Conservation (phyloP, 2,797 vertebrate genomes). For the Hozukius guyotensis region DNA sequence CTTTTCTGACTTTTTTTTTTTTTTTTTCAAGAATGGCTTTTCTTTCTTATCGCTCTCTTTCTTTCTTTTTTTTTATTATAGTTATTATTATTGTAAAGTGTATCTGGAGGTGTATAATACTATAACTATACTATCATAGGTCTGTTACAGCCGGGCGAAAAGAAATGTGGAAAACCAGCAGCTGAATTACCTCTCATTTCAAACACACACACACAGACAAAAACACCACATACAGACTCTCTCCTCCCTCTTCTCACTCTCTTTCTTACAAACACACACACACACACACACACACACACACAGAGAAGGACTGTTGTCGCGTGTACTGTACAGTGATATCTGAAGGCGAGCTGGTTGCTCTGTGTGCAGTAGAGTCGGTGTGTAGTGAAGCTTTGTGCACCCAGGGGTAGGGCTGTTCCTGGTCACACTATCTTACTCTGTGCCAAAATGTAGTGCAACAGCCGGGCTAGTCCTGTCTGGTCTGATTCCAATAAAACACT, state of each 20-base stretch:
- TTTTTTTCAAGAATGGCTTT: constrained; percentile 71
- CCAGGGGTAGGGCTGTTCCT: constrained; percentile 92
- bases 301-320: constrained; percentile 61
- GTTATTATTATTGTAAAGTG: constrained; percentile 79
- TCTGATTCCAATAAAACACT: constrained; percentile 95
- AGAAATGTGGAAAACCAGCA: constrained; percentile 75
- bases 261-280: constrained; percentile 24
- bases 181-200: constrained; percentile 77
- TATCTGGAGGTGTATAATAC: constrained; percentile 77
- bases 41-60: constrained; percentile 64
- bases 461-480: constrained; percentile 94
- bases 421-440: constrained; percentile 96
- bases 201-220: constrained; percentile 51
- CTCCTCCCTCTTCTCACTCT: constrained; percentile 13
- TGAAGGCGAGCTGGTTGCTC: constrained; percentile 63
- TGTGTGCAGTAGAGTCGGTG: constrained; percentile 73
- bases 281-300: constrained; percentile 45
- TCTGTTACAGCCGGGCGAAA: constrained; percentile 76
- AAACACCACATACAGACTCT: constrained; percentile 44
- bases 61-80: constrained; percentile 51
- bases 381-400: constrained; percentile 94
- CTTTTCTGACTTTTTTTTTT: constrained; percentile 59
- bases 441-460: constrained; percentile 99
- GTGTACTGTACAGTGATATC: constrained; percentile 68
- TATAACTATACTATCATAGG: constrained; percentile 74